A percentile compares a stretch with the other conserved stretches of the same genome.
Evolutionary conservation across 2,888 invertebrate species (phyloP).

Genomic region (Marasmarcha lunaedactyla): DNA sequence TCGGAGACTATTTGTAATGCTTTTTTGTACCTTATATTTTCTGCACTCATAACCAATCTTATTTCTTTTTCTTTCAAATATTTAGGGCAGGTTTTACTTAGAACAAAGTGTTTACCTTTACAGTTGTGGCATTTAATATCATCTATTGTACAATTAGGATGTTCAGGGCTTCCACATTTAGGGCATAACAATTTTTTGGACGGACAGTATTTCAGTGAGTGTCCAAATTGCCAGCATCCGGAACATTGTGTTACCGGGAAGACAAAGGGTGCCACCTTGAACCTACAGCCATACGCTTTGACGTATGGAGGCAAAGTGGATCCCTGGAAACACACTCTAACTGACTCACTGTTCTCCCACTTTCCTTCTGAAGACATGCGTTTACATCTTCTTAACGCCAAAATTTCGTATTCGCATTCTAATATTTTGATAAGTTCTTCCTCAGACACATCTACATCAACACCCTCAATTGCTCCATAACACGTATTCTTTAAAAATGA

Average conservation of each 20-base stretch:
- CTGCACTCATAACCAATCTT: not conserved
- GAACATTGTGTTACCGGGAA: not conserved
- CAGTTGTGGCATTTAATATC: not conserved
- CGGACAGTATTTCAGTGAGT: not conserved
- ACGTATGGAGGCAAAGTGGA: not conserved
- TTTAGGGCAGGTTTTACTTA: not conserved
- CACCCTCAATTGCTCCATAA: constrained; percentile 12
- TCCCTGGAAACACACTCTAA: not conserved
- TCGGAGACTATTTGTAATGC: not conserved
- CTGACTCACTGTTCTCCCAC: constrained; percentile 7
- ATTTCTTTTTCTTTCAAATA: constrained; percentile 1
- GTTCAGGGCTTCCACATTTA: constrained; percentile 4
- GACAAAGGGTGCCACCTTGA: not conserved
- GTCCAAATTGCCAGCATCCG: not conserved
- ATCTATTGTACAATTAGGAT: not conserved
- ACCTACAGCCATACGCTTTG: not conserved
- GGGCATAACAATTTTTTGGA: constrained; percentile 4
- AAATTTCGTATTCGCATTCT: constrained; percentile 3
- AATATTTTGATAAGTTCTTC: constrained; percentile 10
- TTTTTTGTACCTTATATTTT: constrained; percentile 2
- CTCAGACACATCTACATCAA: constrained; percentile 12
- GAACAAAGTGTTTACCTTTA: constrained; percentile 7
- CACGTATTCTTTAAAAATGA: no score
- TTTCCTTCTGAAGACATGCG: constrained; percentile 5
- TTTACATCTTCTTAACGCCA: constrained; percentile 10